phyloP scores from a whole-genome alignment of 2,888 invertebrate genomes.

The Diarsia dahlii region DNA sequence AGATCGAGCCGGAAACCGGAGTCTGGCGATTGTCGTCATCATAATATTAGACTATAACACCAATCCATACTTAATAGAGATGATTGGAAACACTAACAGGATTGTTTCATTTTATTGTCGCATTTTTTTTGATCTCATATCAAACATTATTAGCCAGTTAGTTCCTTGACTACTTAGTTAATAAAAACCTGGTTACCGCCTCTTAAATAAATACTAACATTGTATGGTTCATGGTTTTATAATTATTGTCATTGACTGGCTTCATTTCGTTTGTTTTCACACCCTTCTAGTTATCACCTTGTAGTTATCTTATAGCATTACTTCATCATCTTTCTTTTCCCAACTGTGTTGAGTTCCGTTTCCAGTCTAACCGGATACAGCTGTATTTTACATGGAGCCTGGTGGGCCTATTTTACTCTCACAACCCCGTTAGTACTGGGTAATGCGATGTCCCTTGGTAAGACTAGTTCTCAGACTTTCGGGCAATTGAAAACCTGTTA shows the following conservation, averaged over 20 bases:
- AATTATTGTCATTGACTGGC: background rate
- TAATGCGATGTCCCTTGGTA: too few species aligned
- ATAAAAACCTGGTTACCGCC: background rate
- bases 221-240: background rate
- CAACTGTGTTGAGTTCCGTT: too few species aligned
- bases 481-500: too few species aligned
- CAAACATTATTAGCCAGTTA: background rate
- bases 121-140: background rate
- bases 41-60: slow-evolving; percentile 10
- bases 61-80: background rate
- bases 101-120: background rate
- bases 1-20: slow-evolving; percentile 44
- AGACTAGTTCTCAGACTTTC: too few species aligned
- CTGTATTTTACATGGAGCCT: too few species aligned
- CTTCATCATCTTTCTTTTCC: background rate
- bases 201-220: background rate
- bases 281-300: background rate
- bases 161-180: background rate
- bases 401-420: too few species aligned
- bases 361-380: too few species aligned
- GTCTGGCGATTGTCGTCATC: slow-evolving; percentile 40
- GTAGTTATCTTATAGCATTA: background rate
- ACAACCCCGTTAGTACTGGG: too few species aligned
- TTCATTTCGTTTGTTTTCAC: background rate
- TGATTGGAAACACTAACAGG: background rate